phyloP scores from a whole-genome alignment of 1,140 invertebrate species.

The Ips typographus region DNA sequence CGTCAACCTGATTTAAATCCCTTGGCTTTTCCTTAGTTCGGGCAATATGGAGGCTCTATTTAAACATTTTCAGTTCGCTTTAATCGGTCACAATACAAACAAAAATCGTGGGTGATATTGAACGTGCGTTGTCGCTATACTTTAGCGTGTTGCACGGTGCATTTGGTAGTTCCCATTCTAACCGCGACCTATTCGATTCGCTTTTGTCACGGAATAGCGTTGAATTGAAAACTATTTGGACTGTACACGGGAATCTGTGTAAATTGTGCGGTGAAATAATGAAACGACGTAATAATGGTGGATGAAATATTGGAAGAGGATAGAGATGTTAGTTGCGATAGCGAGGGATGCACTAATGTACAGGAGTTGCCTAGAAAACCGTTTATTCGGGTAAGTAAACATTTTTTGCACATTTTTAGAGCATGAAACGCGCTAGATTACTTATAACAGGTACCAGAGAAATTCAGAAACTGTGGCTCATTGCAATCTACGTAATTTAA shows the following conservation, averaged over 20 bases:
- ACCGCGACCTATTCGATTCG: not conserved
- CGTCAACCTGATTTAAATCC: too few species aligned
- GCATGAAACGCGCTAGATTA: not conserved
- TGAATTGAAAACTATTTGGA: not conserved
- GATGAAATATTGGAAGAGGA: not conserved
- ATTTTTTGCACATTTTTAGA: not conserved
- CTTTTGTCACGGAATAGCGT: not conserved
- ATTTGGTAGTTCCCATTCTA: not conserved
- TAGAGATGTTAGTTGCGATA: not conserved
- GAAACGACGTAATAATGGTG: not conserved
- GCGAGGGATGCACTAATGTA: not conserved
- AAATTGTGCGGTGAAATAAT: not conserved
- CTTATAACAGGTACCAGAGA: not conserved
- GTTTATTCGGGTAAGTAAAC: conserved; percentile 2
- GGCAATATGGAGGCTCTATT: too few species aligned
- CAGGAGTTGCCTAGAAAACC: not conserved
- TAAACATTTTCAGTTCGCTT: too few species aligned
- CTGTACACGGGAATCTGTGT: not conserved
- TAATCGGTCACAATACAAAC: not conserved
- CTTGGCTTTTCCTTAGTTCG: too few species aligned
- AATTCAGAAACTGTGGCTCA: not conserved
- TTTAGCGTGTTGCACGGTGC: not conserved
- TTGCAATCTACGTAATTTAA: not conserved
- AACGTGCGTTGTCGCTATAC: not conserved
- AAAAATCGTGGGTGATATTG: conserved; percentile 1